Evolutionary conservation across 1,140 invertebrate species (phyloP), one percentile per base, ranked within the genome.

Genomic region (Micrasema minimum): DNA sequence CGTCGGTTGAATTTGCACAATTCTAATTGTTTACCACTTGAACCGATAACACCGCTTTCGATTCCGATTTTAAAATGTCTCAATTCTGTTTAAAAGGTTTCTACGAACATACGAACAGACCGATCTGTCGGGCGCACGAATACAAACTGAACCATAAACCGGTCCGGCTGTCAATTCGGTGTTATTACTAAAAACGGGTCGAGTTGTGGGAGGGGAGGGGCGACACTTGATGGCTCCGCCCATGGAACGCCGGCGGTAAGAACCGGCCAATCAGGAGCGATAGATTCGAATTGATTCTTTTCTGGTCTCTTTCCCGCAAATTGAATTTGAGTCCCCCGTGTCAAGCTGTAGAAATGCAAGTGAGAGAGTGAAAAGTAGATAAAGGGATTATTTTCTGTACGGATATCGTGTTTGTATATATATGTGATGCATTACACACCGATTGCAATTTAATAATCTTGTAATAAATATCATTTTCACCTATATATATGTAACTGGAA

Each of bases 251-350:
- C 57, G 57, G 57, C 57, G 57, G 57, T 62, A 20, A 43, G 37
- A 62, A 45, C 38, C 16, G 18, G 3, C 57, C 57, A 62, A 62
- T 62, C 11, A 12, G 37, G n/a, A 3, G 37, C 9, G 14, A 4
- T 9, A 7, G 18, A 45, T 43, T 23, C 18, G 38, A 62, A 62
- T 62, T 62, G 57, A 62, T 62, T 62, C 37, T 62, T 62, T 62
- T 62, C 45, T 62, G 37, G 20, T 62, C 45, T 62, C 57, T 41
- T 12, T 43, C 37, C 20, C 43, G 48, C 66, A 57, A 65, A 69
- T 72, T 72, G 66, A 72, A 72, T 72, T 57, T 31, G 66, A 26
- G 46, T 55, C 71, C 65, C 65, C 57, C 65, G 65, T 53, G 65
- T 72, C 48, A 57, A 55, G n/a, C 12, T 38, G 43, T 23, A 61